These are phyloP conservation scores for Vulpes lagopus DNA, from an alignment of 2,113 vertebrate genomes.

Conservation along the genomic window DNA sequence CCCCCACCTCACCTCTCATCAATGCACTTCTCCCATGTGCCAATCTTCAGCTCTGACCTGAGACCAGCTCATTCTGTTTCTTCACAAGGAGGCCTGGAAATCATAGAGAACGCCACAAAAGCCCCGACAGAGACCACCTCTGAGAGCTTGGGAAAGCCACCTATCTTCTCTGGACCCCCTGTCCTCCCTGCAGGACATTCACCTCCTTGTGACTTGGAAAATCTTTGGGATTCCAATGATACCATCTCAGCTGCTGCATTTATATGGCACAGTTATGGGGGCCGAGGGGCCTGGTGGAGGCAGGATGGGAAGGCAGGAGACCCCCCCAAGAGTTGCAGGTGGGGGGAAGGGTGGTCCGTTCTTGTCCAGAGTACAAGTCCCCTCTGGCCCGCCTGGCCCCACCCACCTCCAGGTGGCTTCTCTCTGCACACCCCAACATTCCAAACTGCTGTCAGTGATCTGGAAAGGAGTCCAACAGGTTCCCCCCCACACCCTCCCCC, in stretches of 20 bases:
- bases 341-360: not conserved
- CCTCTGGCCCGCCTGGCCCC: not conserved
- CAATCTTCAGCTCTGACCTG: not conserved
- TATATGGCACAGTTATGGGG: too few relatives aligned
- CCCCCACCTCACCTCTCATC: too few relatives aligned
- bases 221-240: not conserved
- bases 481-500: not conserved
- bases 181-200: not conserved
- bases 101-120: not conserved
- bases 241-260: accelerated
- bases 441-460: not conserved
- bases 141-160: not conserved
- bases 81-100: not conserved
- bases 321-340: not conserved
- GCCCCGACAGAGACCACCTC: not conserved
- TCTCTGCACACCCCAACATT: not conserved
- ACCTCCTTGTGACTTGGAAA: not conserved
- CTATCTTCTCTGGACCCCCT: not conserved
- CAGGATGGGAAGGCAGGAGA: not conserved
- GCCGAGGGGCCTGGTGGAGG: not conserved
- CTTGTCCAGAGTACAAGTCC: not conserved
- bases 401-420: not conserved
- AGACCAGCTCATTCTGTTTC: not conserved
- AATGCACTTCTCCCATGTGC: not conserved
- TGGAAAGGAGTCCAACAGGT: not conserved